Conservation (phyloP, 2,113 vertebrate genomes). For the Oryzias javanicus region DNA sequence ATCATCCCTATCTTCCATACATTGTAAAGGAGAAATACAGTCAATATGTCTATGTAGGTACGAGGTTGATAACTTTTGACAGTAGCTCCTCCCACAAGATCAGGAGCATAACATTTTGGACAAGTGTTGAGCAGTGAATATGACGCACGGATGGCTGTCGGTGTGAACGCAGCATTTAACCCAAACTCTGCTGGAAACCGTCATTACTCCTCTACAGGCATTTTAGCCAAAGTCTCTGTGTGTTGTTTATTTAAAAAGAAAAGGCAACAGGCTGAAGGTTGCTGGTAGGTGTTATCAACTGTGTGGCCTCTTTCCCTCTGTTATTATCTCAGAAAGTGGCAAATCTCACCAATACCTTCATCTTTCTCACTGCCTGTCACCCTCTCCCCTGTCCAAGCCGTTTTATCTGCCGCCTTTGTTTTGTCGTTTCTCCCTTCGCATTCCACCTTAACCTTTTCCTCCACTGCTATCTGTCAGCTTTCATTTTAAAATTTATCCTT, state of each 20-base stretch:
- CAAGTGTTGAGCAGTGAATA: too few relatives aligned
- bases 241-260: constrained; percentile 16
- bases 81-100: too few relatives aligned
- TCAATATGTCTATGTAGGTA: too few relatives aligned
- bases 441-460: constrained; percentile 21
- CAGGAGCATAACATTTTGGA: too few relatives aligned
- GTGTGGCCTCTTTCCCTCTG: constrained; percentile 6
- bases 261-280: constrained; percentile 1
- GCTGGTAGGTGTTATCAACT: constrained; percentile 11
- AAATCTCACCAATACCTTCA: constrained; percentile 6
- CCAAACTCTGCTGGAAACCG: not conserved
- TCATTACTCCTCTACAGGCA: constrained; percentile 2
- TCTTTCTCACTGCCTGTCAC: constrained; percentile 13
- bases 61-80: too few relatives aligned
- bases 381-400: constrained; percentile 6
- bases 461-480: constrained; percentile 12
- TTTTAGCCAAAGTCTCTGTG: not conserved
- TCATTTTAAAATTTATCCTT: constrained; percentile 24
- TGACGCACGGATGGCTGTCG: too few relatives aligned
- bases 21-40: too few relatives aligned
- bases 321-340: constrained; percentile 13
- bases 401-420: constrained; percentile 21
- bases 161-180: too few relatives aligned
- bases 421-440: constrained; percentile 12
- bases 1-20: too few relatives aligned